Percentiles rank a stretch among this genome's conserved stretches.
These are phyloP conservation scores for Ceratina calcarata DNA, from an alignment of 1,140 invertebrate species.

Conservation along the genomic window DNA sequence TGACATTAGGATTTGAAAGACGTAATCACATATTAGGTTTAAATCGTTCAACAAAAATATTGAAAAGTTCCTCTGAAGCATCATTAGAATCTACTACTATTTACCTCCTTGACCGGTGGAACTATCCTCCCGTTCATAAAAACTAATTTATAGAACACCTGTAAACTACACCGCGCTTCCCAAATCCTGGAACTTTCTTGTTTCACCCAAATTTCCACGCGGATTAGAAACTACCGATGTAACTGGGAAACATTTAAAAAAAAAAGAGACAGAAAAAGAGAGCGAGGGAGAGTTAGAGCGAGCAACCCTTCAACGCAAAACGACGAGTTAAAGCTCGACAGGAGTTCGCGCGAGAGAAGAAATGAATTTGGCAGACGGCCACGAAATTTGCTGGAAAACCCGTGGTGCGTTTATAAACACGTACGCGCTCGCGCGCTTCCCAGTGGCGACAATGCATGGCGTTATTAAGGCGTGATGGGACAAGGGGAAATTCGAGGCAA, in stretches of 20 bases:
- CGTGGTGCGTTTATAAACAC: constrained; percentile 3
- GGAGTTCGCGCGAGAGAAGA: constrained; percentile 39
- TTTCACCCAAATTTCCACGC: not conserved
- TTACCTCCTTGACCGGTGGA: too few species aligned
- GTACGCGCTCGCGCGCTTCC: not conserved
- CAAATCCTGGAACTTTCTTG: not conserved
- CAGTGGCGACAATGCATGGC: constrained; percentile 53
- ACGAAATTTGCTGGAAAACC: constrained; percentile 2
- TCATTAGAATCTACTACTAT: not conserved
- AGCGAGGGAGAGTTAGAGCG: too few species aligned
- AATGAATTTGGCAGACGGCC: constrained; percentile 17
- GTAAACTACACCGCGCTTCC: not conserved
- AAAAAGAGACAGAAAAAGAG: too few species aligned
- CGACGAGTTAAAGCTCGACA: not conserved
- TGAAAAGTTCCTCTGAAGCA: not conserved
- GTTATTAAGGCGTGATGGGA: constrained; percentile 48
- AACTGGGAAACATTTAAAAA: not conserved
- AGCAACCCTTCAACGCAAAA: not conserved
- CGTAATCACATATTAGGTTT: too few species aligned
- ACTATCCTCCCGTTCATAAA: too few species aligned
- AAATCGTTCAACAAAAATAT: too few species aligned
- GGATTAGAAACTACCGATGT: not conserved
- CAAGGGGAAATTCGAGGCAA: constrained; percentile 34
- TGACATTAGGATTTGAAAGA: too few species aligned
- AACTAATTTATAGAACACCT: not conserved